Percentiles rank a stretch among this genome's conserved stretches.
Conservation (phyloP, 92 coral and sea anemone species). For the Palythoa grandis region DNA sequence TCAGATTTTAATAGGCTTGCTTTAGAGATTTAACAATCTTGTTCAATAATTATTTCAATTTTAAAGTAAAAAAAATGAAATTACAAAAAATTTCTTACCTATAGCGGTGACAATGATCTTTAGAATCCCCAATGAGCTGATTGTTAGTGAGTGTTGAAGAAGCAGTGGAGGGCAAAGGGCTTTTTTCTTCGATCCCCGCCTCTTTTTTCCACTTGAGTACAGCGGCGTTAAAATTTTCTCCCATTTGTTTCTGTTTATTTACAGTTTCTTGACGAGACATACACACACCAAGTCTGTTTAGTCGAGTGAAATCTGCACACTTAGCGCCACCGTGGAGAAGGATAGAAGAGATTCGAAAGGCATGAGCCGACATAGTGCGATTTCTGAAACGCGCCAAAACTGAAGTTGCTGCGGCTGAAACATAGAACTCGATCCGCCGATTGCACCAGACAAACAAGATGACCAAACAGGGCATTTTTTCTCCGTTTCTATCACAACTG, state of each 20-base stretch:
- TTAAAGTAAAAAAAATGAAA: background rate
- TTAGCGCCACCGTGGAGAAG: background rate
- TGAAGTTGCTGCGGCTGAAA: background rate
- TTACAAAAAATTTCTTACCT: background rate
- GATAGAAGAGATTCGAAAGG: background rate
- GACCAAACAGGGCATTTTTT: constrained; percentile 27
- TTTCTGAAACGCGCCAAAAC: background rate
- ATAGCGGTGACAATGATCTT: background rate
- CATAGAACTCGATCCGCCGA: background rate
- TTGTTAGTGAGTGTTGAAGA: background rate
- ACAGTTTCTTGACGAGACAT: constrained; percentile 8
- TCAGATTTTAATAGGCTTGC: no score
- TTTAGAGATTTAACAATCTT: background rate
- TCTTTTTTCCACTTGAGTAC: background rate
- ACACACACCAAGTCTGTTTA: constrained; percentile 14
- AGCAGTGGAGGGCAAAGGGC: background rate
- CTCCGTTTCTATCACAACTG: background rate
- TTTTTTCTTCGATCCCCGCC: background rate
- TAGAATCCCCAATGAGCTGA: background rate
- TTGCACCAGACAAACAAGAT: constrained; percentile 7
- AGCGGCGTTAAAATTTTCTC: background rate
- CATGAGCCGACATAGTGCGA: background rate
- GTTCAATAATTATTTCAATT: background rate
- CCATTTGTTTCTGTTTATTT: background rate
- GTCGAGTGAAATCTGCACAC: background rate